A percentile compares a stretch with the other conserved stretches of the same genome.
phyloP scores from a whole-genome alignment of 2,888 invertebrate genomes.

The Heliconius ethilla region DNA sequence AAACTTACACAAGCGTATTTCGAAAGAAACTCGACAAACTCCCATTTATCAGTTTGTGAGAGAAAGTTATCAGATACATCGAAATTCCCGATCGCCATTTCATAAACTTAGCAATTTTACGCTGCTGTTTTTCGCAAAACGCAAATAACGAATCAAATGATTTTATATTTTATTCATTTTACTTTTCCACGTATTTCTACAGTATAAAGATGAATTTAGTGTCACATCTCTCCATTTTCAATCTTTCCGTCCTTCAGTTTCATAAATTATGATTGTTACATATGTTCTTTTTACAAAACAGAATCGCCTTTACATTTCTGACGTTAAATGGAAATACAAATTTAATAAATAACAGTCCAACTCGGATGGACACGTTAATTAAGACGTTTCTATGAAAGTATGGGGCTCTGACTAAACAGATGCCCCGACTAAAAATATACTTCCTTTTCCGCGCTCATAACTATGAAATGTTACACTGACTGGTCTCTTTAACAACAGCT shows the following conservation, averaged over 20 bases:
- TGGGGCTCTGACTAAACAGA: conserved; percentile 67
- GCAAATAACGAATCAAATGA: background rate
- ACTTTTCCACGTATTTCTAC: background rate
- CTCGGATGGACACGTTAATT: conserved; percentile 68
- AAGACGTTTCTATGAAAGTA: conserved; percentile 75
- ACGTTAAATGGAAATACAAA: conserved; percentile 50
- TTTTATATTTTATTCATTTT: conserved; percentile 27
- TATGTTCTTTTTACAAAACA: background rate
- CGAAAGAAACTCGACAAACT: conserved; percentile 33
- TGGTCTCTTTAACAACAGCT: conserved; percentile 74
- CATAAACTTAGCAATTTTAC: conserved; percentile 48
- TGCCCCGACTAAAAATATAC: conserved; percentile 79
- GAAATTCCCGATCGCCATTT: conserved; percentile 41
- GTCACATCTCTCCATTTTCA: background rate
- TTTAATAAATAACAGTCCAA: conserved; percentile 47
- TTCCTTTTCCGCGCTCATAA: conserved; percentile 79
- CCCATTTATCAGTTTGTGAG: conserved; percentile 34
- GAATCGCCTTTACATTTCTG: background rate
- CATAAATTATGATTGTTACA: background rate
- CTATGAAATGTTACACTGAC: conserved; percentile 75
- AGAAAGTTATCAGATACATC: conserved; percentile 40
- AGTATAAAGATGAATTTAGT: background rate
- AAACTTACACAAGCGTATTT: conserved; percentile 24
- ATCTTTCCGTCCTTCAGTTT: background rate
- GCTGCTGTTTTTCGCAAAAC: conserved; percentile 47